phyloP scores from a whole-genome alignment of 1,140 invertebrate genomes.

The Acromyrmex echinatior region DNA sequence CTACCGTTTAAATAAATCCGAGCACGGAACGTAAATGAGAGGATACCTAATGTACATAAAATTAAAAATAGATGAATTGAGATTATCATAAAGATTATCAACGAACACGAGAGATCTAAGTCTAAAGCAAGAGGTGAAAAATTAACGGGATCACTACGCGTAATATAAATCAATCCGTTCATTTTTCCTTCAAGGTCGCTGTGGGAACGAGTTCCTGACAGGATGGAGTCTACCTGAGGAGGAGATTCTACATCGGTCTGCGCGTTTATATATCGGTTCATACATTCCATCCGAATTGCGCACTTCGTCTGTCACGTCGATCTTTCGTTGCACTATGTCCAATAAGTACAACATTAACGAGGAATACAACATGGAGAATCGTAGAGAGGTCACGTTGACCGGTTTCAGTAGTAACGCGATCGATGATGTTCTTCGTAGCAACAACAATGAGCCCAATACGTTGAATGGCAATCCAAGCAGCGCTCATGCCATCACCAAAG shows the following conservation, averaged over 20 bases:
- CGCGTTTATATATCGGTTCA: conserved; percentile 1
- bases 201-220: conserved; percentile 3
- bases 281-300: conserved; percentile 8
- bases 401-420: conserved; percentile 77
- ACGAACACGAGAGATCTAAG: conserved; percentile 19
- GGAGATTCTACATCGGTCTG: conserved; percentile 11
- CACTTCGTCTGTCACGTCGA: neutral
- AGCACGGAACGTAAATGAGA: neutral
- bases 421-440: conserved; percentile 76
- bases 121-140: conserved; percentile 4
- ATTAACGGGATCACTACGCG: neutral
- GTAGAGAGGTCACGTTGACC: conserved; percentile 79
- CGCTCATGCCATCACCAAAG: conserved; percentile 59
- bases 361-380: conserved; percentile 77
- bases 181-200: conserved; percentile 63
- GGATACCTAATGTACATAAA: neutral
- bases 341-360: conserved; percentile 80
- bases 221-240: conserved; percentile 66
- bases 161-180: conserved; percentile 28
- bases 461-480: conserved; percentile 66
- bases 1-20: neutral
- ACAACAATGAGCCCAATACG: conserved; percentile 67
- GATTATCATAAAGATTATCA: conserved; percentile 15
- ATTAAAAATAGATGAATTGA: neutral
- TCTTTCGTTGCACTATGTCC: conserved; percentile 76